Percentiles rank a stretch among this genome's conserved stretches.
Conservation (phyloP, 2,797 vertebrate genomes). For the Macroramphosus scolopax region DNA sequence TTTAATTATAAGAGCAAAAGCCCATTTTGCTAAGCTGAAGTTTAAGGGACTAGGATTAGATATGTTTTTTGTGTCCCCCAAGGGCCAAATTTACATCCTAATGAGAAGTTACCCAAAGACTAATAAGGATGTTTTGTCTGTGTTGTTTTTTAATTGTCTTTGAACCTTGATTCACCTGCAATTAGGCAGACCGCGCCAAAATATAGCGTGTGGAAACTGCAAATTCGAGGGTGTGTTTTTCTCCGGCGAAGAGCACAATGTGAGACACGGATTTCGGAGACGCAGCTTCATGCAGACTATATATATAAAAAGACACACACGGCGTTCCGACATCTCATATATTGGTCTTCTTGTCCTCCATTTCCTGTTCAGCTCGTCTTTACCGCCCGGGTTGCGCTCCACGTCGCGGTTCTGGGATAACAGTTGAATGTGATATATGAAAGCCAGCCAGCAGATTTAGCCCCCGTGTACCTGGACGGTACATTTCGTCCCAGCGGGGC, state of each 20-base stretch:
- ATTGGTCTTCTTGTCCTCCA: constrained; percentile 13
- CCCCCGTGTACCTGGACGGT: constrained; percentile 60
- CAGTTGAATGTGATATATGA: constrained; percentile 66
- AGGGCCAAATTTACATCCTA: constrained; percentile 33
- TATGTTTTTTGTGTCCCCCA: constrained; percentile 34
- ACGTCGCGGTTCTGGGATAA: constrained; percentile 45
- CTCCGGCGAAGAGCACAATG: no score
- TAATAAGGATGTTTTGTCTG: constrained; percentile 30
- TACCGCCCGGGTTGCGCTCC: constrained; percentile 46
- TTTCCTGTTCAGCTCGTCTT: constrained; percentile 38
- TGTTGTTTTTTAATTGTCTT: constrained; percentile 31
- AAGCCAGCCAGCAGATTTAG: constrained; percentile 63
- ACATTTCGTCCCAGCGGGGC: constrained; percentile 72
- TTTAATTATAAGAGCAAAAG: constrained; percentile 56
- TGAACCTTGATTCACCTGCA: constrained; percentile 19
- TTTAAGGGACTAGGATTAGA: constrained; percentile 43
- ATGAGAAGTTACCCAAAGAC: constrained; percentile 20
- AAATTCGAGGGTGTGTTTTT: no score
- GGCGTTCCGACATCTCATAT: background rate
- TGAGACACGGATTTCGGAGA: no score
- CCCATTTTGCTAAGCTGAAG: constrained; percentile 40
- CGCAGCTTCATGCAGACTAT: no score
- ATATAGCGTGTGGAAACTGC: background rate
- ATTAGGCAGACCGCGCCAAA: constrained; percentile 7
- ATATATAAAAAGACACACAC: no score